These are phyloP conservation scores for Drosophila willistoni DNA, from an alignment of 1,140 invertebrate genomes.

Conservation along the genomic window DNA sequence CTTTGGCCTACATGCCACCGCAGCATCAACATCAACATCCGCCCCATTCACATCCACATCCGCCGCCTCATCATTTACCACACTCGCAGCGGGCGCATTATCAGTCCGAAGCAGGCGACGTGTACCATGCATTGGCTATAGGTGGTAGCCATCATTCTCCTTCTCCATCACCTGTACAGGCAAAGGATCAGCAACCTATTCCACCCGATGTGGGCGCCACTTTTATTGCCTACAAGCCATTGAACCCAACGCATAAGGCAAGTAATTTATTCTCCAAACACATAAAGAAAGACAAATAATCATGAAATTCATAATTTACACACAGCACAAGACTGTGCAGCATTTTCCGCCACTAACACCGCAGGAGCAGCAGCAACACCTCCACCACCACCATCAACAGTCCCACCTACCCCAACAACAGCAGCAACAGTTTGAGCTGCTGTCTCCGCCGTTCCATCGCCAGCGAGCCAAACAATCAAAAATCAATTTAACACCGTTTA, in stretches of 20 bases:
- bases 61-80: conserved; percentile 30
- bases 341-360: conserved; percentile 71
- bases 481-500: conserved; percentile 83
- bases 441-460: conserved; percentile 33
- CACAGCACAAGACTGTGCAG: conserved; percentile 80
- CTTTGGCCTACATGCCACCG: conserved; percentile 72
- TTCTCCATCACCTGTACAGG: conserved; percentile 51
- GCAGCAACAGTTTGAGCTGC: conserved; percentile 45
- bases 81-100: conserved; percentile 51
- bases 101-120: conserved; percentile 68
- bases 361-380: conserved; percentile 38
- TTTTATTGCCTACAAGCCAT: conserved; percentile 76
- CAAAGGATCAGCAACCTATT: conserved; percentile 45
- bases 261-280: conserved; percentile 43
- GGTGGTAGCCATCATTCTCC: conserved; percentile 35
- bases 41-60: conserved; percentile 20
- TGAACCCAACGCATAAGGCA: conserved; percentile 68
- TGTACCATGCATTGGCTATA: conserved; percentile 63
- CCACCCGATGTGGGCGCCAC: conserved; percentile 51
- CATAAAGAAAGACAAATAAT: conserved; percentile 74
- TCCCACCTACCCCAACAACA: conserved; percentile 21
- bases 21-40: conserved; percentile 26
- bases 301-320: conserved; percentile 63
- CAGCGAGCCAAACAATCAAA: conserved; percentile 79
- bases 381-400: conserved; percentile 43